These are phyloP conservation scores for Vombatus ursinus DNA, from an alignment of 2,113 vertebrate genomes.

Conservation along the genomic window DNA sequence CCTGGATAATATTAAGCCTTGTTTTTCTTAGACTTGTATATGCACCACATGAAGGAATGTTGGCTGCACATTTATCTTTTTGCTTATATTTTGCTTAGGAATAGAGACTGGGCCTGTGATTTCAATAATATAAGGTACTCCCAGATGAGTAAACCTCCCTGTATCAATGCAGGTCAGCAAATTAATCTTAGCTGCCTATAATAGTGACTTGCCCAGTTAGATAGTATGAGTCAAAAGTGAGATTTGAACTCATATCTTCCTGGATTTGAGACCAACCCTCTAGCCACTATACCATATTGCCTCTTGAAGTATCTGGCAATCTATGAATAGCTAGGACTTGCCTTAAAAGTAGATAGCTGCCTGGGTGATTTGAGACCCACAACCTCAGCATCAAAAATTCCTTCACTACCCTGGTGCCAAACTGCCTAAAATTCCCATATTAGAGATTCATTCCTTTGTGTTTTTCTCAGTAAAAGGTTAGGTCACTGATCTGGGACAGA, in stretches of 20 bases:
- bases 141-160: background rate
- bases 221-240: too few species aligned
- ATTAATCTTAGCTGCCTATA: background rate
- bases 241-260: too few species aligned
- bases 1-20: conserved; percentile 19
- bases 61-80: conserved; percentile 1
- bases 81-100: conserved; percentile 7
- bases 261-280: background rate
- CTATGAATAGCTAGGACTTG: background rate
- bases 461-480: background rate
- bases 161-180: background rate
- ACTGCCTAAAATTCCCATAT: background rate
- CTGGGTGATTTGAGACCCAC: background rate
- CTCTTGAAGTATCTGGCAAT: conserved; percentile 21
- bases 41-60: background rate
- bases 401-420: background rate
- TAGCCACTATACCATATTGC: background rate
- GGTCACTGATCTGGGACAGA: background rate
- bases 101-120: background rate
- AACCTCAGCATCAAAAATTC: background rate
- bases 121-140: background rate
- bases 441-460: background rate
- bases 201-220: too few species aligned
- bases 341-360: background rate
- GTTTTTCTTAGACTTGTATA: conserved; percentile 8